Percentiles rank a stretch among this genome's conserved stretches.
These are phyloP conservation scores for Neoitamus cyanurus DNA, from an alignment of 2,888 invertebrate genomes.

Conservation along the genomic window DNA sequence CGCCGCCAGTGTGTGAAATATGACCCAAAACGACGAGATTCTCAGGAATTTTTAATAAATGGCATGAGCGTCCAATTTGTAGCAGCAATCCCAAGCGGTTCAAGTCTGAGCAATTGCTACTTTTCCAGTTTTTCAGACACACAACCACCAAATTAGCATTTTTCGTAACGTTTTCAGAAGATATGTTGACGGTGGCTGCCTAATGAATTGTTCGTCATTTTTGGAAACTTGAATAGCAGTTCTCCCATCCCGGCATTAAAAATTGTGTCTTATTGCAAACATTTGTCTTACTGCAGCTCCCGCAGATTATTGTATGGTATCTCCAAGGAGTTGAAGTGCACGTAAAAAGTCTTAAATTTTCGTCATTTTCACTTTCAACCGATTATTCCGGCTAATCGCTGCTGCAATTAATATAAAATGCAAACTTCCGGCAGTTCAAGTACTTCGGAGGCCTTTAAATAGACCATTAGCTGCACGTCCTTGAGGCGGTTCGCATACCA, in stretches of 20 bases:
- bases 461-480: constrained; percentile 41
- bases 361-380: not conserved
- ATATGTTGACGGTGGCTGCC: not conserved
- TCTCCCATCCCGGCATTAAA: not conserved
- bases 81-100: not conserved
- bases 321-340: not conserved
- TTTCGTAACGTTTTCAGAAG: not conserved
- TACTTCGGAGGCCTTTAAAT: constrained; percentile 13
- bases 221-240: not conserved
- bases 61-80: constrained; percentile 16
- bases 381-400: not conserved
- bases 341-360: not conserved
- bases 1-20: not conserved
- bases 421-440: constrained; percentile 36
- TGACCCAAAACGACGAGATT: not conserved
- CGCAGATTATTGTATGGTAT: not conserved
- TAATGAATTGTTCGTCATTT: not conserved
- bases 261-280: not conserved
- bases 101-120: not conserved
- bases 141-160: constrained; percentile 25
- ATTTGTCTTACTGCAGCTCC: not conserved
- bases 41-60: not conserved
- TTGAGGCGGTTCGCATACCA: not conserved
- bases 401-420: constrained; percentile 25
- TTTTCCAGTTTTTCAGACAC: constrained; percentile 7